A percentile compares a stretch with the other conserved stretches of the same genome.
phyloP scores from a whole-genome alignment of 2,888 invertebrate species.

The Uloborus plumipes region DNA sequence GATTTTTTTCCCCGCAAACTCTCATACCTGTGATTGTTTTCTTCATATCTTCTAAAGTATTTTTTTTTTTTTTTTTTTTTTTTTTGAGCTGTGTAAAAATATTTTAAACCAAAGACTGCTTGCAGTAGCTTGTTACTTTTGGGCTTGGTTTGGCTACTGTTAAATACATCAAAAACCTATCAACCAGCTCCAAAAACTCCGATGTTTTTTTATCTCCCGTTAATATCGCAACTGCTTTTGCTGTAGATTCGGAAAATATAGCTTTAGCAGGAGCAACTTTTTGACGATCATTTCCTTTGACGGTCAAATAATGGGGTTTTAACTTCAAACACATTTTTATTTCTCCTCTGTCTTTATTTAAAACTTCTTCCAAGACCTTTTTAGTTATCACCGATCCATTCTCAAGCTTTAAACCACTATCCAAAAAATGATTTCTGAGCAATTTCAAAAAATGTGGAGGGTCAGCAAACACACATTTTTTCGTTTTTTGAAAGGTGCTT shows the following conservation, averaged over 20 bases:
- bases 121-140: background rate
- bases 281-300: conserved; percentile 11
- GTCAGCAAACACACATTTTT: conserved; percentile 4
- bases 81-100: background rate
- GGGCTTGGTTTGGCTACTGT: background rate
- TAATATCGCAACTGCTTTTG: background rate
- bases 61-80: no score
- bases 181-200: background rate
- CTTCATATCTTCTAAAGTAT: background rate
- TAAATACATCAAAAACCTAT: conserved; percentile 4
- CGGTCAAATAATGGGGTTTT: background rate
- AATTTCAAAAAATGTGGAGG: conserved; percentile 8
- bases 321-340: background rate
- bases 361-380: background rate
- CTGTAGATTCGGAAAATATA: background rate
- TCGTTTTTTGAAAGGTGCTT: background rate
- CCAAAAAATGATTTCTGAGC: conserved; percentile 6
- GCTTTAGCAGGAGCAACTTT: conserved; percentile 8
- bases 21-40: background rate
- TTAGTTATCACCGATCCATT: background rate
- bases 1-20: background rate
- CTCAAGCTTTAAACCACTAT: background rate
- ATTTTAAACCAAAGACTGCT: background rate
- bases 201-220: conserved; percentile 1
- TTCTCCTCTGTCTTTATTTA: conserved; percentile 8